Percentiles rank a stretch among this genome's conserved stretches.
These are phyloP conservation scores for Lepidochrysops patricia DNA, from an alignment of 2,888 invertebrate genomes.

Conservation along the genomic window DNA sequence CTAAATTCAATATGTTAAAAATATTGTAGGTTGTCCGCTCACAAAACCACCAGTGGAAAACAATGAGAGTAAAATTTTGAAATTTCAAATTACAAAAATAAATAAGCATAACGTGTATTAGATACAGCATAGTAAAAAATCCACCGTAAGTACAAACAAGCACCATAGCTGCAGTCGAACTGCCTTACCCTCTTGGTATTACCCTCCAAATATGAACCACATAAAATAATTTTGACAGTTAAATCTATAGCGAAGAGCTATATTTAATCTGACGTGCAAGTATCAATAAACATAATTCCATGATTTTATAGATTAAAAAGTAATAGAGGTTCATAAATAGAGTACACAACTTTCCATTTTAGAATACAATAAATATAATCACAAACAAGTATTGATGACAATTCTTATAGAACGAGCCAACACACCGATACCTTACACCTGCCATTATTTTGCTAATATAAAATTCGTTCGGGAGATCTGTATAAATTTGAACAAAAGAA, in stretches of 20 bases:
- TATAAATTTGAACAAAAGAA: constrained; percentile 57
- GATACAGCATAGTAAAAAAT: constrained; percentile 48
- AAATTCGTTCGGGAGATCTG: constrained; percentile 56
- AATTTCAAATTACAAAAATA: constrained; percentile 43
- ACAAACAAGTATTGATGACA: constrained; percentile 5
- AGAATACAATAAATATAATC: constrained; percentile 11
- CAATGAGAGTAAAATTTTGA: constrained; percentile 25
- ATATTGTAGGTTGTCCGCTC: constrained; percentile 43
- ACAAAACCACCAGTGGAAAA: constrained; percentile 36
- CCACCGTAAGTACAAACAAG: constrained; percentile 70
- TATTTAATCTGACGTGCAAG: neutral
- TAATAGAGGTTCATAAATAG: constrained; percentile 19
- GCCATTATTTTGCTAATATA: constrained; percentile 1
- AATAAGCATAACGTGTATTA: constrained; percentile 47
- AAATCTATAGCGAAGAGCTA: neutral
- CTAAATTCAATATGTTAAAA: constrained; percentile 19
- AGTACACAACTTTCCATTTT: constrained; percentile 19
- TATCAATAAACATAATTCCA: neutral
- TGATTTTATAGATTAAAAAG: no score
- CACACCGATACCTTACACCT: neutral
- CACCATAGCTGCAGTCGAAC: constrained; percentile 64
- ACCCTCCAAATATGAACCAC: constrained; percentile 33
- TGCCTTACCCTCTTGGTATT: constrained; percentile 43
- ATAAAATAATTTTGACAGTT: neutral
- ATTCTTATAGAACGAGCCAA: constrained; percentile 4